phyloP scores from a whole-genome alignment of 37 sponge, comb jelly and placozoan species.

The Tethya wilhelma region DNA sequence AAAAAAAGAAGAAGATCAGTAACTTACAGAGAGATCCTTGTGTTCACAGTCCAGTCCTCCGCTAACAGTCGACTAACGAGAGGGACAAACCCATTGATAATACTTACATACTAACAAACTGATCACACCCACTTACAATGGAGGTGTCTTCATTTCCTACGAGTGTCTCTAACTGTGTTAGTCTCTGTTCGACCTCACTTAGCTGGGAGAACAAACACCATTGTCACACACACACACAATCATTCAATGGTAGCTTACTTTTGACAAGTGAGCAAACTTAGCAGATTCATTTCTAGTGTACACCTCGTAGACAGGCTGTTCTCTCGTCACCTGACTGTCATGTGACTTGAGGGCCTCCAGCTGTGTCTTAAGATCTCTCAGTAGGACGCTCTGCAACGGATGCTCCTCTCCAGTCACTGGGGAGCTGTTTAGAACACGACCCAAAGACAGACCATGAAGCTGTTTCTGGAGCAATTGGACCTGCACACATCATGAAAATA shows the following conservation, averaged over 20 bases:
- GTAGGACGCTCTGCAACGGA: slow-evolving; percentile 37
- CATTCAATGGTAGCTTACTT: slow-evolving; percentile 23
- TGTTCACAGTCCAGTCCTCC: slow-evolving; percentile 65
- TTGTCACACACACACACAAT: not conserved
- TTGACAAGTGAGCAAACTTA: slow-evolving; percentile 70
- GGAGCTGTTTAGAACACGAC: slow-evolving; percentile 11
- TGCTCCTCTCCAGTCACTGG: slow-evolving; percentile 10
- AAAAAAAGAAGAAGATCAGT: not conserved
- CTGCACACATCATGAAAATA: slow-evolving; percentile 2
- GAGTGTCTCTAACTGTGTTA: slow-evolving; percentile 46
- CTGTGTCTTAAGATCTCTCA: slow-evolving; percentile 61
- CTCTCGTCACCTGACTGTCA: not conserved
- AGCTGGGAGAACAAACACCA: slow-evolving; percentile 27
- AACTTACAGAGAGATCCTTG: slow-evolving; percentile 54
- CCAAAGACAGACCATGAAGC: slow-evolving; percentile 55
- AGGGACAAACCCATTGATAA: not conserved
- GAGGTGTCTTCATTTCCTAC: slow-evolving; percentile 46
- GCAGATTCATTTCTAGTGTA: slow-evolving; percentile 53
- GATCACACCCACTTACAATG: slow-evolving; percentile 24
- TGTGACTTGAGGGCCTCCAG: slow-evolving; percentile 43
- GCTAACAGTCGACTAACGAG: slow-evolving; percentile 33
- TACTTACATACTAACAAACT: not conserved
- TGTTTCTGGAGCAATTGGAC: slow-evolving; percentile 62
- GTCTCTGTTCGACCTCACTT: slow-evolving; percentile 62
- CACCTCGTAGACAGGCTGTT: slow-evolving; percentile 47